A percentile compares a stretch with the other conserved stretches of the same genome.
Evolutionary conservation across 2,888 invertebrate genomes (phyloP).

Genomic region (Julus scandinavius): DNA sequence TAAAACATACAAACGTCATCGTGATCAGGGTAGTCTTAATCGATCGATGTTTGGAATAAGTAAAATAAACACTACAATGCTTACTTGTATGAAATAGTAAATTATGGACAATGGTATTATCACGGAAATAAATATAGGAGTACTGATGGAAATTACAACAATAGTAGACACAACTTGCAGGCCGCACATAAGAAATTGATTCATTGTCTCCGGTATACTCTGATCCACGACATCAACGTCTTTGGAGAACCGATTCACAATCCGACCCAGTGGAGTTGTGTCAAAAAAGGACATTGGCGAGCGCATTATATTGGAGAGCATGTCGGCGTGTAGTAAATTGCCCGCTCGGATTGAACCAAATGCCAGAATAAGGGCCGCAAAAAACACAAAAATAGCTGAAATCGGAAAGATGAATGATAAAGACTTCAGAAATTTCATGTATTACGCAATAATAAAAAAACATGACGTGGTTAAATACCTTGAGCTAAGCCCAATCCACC

Average conservation of each 20-base stretch:
- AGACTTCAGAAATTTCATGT: not conserved
- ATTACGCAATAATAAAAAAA: not conserved
- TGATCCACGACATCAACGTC: constrained; percentile 76
- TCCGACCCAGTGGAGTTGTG: constrained; percentile 77
- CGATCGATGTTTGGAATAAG: no score
- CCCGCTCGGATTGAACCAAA: constrained; percentile 62
- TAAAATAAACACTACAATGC: not conserved
- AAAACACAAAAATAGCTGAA: constrained; percentile 60
- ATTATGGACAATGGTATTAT: constrained; percentile 61
- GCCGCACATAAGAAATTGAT: constrained; percentile 72
- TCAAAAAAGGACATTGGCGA: constrained; percentile 79
- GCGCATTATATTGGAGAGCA: constrained; percentile 60
- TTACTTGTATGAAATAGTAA: constrained; percentile 62
- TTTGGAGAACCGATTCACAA: constrained; percentile 76
- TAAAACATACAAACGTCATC: constrained; percentile 64
- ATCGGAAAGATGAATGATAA: not conserved
- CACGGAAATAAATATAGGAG: constrained; percentile 64
- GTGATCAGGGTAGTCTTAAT: no score
- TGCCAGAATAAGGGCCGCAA: constrained; percentile 60
- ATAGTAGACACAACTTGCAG: constrained; percentile 62
- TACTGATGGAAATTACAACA: constrained; percentile 62
- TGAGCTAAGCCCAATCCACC: constrained; percentile 88
- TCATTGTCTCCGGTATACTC: constrained; percentile 75
- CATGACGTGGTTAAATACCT: constrained; percentile 61
- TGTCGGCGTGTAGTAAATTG: constrained; percentile 60